Evolutionary conservation across 2,888 invertebrate species (phyloP), one percentile per base, ranked within the genome.

Genomic region (Hypsopygia costalis): DNA sequence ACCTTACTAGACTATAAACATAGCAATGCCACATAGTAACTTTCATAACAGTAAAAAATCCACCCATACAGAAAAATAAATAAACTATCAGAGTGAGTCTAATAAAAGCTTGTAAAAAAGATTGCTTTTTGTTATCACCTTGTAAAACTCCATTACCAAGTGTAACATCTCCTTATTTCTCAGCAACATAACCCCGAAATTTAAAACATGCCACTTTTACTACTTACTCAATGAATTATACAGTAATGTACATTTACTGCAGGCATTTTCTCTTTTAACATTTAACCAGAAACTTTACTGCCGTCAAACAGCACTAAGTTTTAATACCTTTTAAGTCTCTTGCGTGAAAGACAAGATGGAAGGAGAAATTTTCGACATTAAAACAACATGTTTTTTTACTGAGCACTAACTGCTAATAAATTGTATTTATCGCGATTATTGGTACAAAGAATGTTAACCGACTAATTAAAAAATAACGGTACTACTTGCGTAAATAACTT

Each of bases 401-500:
- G 16, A 9, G 12, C 32, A 16, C n/a, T 10, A 35, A 35, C 3
- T 35, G 35, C 35, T 35, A 35, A 35, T 35, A 35, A 35, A 35
- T 27, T 35, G 21, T 27, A 27, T 12, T n/a, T n/a, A n/a, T n/a
- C n/a, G n/a, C 11, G 7, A 12, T 27, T 25, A 27, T 35, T 27
- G 11, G 27, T 35, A 35, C 11, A 20, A 32, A 16, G 25, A 12
- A 22, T 22, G 22, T 27, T 12, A 35, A 35, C 25, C 35, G 12
- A 27, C 35, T 35, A 27, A 35, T 35, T 35, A 35, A 27, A 35
- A 32, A 11, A 35, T 27, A 35, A 35, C 35, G 35, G 35, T 25
- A 25, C 16, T 22, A 34, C 7, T 6, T 34, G 34, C 25, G 22
- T 11, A 22, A 1, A 33, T 9, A 25, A 22, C 10, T 3, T 16